Conservation (phyloP, 2,797 vertebrate genomes). For the Squalus acanthias region DNA sequence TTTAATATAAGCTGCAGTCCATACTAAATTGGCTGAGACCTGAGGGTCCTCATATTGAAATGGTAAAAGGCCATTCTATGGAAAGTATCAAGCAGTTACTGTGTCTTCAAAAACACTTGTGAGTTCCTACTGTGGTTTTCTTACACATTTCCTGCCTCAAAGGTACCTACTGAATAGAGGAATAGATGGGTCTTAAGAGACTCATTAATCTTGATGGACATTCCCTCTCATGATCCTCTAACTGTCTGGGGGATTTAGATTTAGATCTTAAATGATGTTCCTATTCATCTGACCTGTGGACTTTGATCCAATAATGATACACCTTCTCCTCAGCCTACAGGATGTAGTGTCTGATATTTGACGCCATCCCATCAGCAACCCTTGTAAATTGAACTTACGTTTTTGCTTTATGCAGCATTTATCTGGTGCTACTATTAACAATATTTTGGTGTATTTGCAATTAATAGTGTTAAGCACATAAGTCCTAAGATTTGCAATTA, state of each 20-base stretch:
- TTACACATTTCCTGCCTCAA: neutral
- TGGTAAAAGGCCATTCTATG: neutral
- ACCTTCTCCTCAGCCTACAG: neutral
- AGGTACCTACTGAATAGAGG: neutral
- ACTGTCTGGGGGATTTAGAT: neutral
- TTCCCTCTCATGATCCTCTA: neutral
- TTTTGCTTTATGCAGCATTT: neutral
- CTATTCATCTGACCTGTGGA: neutral
- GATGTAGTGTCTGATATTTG: neutral
- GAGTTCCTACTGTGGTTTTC: neutral
- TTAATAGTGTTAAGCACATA: neutral
- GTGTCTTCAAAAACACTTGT: neutral
- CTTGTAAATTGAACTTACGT: neutral
- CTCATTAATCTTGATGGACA: conserved; percentile 2
- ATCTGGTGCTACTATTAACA: neutral
- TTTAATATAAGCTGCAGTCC: neutral
- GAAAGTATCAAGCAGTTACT: neutral
- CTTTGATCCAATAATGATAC: conserved; percentile 17
- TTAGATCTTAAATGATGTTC: neutral
- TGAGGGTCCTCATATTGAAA: neutral
- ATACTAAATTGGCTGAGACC: neutral
- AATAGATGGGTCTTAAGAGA: neutral
- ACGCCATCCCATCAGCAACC: neutral
- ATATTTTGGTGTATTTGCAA: neutral
- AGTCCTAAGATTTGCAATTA: neutral